phyloP scores from a whole-genome alignment of 1,140 invertebrate species.

The Diachasmimorpha longicaudata region DNA sequence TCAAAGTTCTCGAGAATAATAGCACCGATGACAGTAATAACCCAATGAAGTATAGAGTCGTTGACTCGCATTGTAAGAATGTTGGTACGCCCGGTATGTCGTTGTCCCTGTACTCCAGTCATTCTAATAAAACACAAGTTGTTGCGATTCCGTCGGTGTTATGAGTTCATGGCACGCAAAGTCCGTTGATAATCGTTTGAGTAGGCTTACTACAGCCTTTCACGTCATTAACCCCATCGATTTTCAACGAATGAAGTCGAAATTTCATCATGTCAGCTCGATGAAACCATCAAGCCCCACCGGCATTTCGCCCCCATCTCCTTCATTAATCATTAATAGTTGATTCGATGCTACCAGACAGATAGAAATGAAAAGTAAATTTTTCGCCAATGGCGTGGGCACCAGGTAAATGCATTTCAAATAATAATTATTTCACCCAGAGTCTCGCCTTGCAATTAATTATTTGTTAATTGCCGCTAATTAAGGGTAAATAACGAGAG shows the following conservation, averaged over 20 bases:
- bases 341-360: not conserved
- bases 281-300: not conserved
- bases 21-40: conserved; percentile 51
- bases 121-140: conserved; percentile 54
- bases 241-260: not conserved
- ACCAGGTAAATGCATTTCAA: conserved; percentile 28
- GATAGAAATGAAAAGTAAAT: not conserved
- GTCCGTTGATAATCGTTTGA: conserved; percentile 33
- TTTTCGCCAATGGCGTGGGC: not conserved
- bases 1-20: conserved; percentile 33
- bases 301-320: not conserved
- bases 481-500: conserved; percentile 52
- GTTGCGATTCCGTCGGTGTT: conserved; percentile 48
- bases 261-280: not conserved
- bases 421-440: conserved; percentile 33
- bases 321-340: not conserved
- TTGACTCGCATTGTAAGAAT: not conserved
- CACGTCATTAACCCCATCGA: not conserved
- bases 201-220: not conserved
- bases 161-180: conserved; percentile 46
- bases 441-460: conserved; percentile 39
- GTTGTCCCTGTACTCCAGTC: conserved; percentile 31
- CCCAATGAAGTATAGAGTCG: conserved; percentile 41
- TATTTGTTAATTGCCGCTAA: conserved; percentile 52
- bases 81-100: conserved; percentile 32